A percentile compares a stretch with the other conserved stretches of the same genome.
Evolutionary conservation across 2,113 vertebrate species (phyloP).

Genomic region (Egretta garzetta): DNA sequence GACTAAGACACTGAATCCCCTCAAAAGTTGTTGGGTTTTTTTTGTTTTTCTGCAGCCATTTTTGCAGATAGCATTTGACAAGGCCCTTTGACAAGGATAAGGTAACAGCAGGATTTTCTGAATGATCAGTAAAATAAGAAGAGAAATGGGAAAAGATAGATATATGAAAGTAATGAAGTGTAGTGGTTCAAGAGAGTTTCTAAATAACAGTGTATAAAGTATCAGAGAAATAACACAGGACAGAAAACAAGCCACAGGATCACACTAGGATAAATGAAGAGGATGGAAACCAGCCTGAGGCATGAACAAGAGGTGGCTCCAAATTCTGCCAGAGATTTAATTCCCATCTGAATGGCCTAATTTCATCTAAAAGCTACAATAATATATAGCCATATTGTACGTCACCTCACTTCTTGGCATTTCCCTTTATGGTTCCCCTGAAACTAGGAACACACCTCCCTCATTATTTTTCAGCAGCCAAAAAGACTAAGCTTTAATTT

Average conservation of each 20-base stretch:
- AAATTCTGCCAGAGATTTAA: not conserved
- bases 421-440: not conserved
- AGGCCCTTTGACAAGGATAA: not conserved
- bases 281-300: not conserved
- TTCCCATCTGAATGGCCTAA: not conserved
- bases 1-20: not conserved
- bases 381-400: not conserved
- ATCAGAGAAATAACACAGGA: not conserved
- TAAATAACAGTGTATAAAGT: not conserved
- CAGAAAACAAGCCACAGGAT: not conserved
- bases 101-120: not conserved
- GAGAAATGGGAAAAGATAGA: not conserved
- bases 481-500: conserved; percentile 7
- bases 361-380: not conserved
- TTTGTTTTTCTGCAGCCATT: not conserved
- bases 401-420: not conserved
- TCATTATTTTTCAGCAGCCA: not conserved
- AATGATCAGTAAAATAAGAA: not conserved
- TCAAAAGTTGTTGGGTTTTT: rapidly evolving
- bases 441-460: not conserved
- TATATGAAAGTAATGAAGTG: not conserved
- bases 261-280: not conserved
- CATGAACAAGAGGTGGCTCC: not conserved
- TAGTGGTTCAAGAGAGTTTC: not conserved
- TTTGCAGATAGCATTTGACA: not conserved